A percentile compares a stretch with the other conserved stretches of the same genome.
Conservation (phyloP, 1,140 invertebrate species). For the Acromyrmex echinatior region DNA sequence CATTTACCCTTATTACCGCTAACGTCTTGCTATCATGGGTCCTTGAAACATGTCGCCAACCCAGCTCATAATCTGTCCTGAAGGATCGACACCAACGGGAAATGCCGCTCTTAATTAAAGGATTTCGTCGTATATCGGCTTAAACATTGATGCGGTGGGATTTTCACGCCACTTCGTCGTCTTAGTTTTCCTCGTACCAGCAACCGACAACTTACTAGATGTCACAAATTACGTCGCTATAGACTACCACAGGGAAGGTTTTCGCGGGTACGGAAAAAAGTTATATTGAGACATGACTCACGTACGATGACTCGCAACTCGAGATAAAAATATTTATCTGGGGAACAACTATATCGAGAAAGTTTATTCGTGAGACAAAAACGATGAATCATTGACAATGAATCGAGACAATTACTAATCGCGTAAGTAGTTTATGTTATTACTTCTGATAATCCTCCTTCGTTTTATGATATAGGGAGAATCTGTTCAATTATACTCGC, state of each 20-base stretch:
- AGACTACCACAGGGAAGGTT: neutral
- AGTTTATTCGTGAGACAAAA: neutral
- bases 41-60: slow-evolving; percentile 65
- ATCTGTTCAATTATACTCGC: neutral
- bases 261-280: neutral
- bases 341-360: neutral
- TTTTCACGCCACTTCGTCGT: slow-evolving; percentile 19
- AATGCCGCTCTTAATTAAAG: slow-evolving; percentile 75
- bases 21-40: slow-evolving; percentile 49
- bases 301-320: neutral
- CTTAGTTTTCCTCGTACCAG: slow-evolving; percentile 32
- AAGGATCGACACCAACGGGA: slow-evolving; percentile 59
- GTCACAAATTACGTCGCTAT: neutral
- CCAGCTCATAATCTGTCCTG: slow-evolving; percentile 74
- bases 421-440: neutral
- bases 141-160: slow-evolving; percentile 19
- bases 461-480: neutral
- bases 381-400: slow-evolving; percentile 13
- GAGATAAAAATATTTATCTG: neutral
- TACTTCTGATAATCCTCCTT: neutral
- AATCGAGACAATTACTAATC: slow-evolving; percentile 14
- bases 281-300: slow-evolving; percentile 10
- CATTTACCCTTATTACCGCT: slow-evolving; percentile 72
- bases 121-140: slow-evolving; percentile 49
- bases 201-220: slow-evolving; percentile 22